phyloP scores from a whole-genome alignment of 2,113 vertebrate genomes.

The Paramormyrops kingsleyae region DNA sequence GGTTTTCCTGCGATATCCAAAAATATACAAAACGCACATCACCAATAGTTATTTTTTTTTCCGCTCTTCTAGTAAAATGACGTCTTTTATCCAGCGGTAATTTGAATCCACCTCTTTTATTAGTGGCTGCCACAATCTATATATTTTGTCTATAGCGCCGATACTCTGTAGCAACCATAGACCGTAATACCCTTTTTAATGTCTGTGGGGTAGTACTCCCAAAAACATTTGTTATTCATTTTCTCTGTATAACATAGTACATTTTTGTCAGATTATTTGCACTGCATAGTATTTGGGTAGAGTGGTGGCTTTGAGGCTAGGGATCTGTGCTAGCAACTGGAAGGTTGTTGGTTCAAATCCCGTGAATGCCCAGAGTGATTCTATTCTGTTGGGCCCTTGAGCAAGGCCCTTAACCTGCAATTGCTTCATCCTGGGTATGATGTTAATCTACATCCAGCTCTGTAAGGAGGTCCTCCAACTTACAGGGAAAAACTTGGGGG shows the following conservation, averaged over 20 bases:
- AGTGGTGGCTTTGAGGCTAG: too few species aligned
- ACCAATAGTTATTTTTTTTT: background rate
- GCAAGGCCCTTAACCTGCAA: too few species aligned
- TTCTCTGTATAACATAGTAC: background rate
- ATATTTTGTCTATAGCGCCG: background rate
- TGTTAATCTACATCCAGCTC: too few species aligned
- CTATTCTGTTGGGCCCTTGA: too few species aligned
- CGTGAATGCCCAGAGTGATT: too few species aligned
- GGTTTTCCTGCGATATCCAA: background rate
- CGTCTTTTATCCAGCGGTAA: background rate
- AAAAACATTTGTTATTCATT: background rate
- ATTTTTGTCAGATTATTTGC: background rate
- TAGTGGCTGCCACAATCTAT: background rate
- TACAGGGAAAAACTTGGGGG: too few species aligned
- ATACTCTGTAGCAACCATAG: background rate
- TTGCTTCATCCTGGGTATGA: too few species aligned
- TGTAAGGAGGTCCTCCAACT: too few species aligned
- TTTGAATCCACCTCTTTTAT: background rate
- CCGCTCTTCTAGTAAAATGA: background rate
- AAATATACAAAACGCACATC: background rate
- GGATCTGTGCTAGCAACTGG: too few species aligned
- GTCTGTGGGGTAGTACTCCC: background rate
- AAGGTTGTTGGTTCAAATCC: too few species aligned
- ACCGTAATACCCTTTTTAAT: background rate
- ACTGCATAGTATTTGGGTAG: background rate